Percentiles rank a stretch among this genome's conserved stretches.
phyloP scores from a whole-genome alignment of 2,888 invertebrate genomes.

The Agelastica alni region DNA sequence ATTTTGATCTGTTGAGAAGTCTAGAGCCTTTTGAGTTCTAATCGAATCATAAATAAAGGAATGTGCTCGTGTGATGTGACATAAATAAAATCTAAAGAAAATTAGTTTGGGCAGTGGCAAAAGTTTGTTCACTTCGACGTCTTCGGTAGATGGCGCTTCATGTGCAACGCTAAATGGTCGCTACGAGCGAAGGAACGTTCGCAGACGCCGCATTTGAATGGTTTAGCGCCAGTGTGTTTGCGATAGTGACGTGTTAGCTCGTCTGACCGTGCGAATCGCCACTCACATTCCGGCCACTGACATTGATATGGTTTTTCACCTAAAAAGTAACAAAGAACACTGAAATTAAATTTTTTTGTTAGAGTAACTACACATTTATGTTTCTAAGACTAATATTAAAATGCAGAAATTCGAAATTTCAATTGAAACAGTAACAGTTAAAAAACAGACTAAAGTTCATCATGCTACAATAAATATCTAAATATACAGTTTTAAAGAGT shows the following conservation, averaged over 20 bases:
- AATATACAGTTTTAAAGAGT: too few species aligned
- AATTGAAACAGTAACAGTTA: too few species aligned
- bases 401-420: too few species aligned
- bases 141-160: conserved; percentile 96
- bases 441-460: too few species aligned
- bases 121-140: conserved; percentile 63
- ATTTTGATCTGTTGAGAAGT: too few species aligned
- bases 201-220: conserved; percentile 94
- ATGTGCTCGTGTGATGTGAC: conserved; percentile 24
- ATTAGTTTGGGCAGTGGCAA: conserved; percentile 18
- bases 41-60: conserved; percentile 31
- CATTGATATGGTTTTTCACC: conserved; percentile 98
- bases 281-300: conserved; percentile 97
- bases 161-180: conserved; percentile 94
- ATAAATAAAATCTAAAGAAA: conserved; percentile 22
- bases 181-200: conserved; percentile 94
- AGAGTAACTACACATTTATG: too few species aligned
- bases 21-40: conserved; percentile 3
- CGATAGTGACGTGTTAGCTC: conserved; percentile 95
- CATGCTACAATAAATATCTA: too few species aligned
- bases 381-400: too few species aligned
- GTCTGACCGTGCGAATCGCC: conserved; percentile 95
- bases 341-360: background rate
- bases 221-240: conserved; percentile 96
- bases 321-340: conserved; percentile 54